phyloP scores from a whole-genome alignment of 2,797 vertebrate genomes.

The Poecilia picta region DNA sequence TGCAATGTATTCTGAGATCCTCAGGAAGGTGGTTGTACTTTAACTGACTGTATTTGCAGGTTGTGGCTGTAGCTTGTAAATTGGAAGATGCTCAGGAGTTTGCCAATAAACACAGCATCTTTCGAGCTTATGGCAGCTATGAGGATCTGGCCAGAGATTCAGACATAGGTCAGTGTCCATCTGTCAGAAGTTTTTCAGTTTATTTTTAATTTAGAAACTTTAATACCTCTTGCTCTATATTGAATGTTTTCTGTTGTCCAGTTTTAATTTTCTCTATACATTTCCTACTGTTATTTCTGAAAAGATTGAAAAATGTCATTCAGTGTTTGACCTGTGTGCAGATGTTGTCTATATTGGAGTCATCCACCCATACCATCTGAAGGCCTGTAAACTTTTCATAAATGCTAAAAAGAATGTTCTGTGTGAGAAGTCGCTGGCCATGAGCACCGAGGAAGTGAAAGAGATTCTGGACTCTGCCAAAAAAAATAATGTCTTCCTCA shows the following conservation, averaged over 20 bases:
- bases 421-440: slow-evolving; percentile 89
- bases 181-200: background rate
- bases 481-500: slow-evolving; percentile 82
- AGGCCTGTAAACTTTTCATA: slow-evolving; percentile 76
- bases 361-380: slow-evolving; percentile 85
- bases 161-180: slow-evolving; percentile 79
- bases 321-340: slow-evolving; percentile 40
- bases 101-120: slow-evolving; percentile 79
- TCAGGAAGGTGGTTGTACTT: background rate
- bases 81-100: slow-evolving; percentile 81
- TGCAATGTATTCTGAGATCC: background rate
- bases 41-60: slow-evolving; percentile 63
- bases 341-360: slow-evolving; percentile 87
- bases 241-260: background rate
- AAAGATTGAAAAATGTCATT: background rate
- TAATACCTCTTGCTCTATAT: background rate
- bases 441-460: slow-evolving; percentile 82
- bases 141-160: slow-evolving; percentile 85
- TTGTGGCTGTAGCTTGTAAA: slow-evolving; percentile 84
- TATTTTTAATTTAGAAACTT: background rate
- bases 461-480: slow-evolving; percentile 80
- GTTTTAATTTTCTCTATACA: background rate
- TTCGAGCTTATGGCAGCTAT: slow-evolving; percentile 82
- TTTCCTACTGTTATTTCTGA: background rate
- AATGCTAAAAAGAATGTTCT: slow-evolving; percentile 85